Conservation (phyloP, 2,797 vertebrate genomes). For the Parambassis ranga region DNA sequence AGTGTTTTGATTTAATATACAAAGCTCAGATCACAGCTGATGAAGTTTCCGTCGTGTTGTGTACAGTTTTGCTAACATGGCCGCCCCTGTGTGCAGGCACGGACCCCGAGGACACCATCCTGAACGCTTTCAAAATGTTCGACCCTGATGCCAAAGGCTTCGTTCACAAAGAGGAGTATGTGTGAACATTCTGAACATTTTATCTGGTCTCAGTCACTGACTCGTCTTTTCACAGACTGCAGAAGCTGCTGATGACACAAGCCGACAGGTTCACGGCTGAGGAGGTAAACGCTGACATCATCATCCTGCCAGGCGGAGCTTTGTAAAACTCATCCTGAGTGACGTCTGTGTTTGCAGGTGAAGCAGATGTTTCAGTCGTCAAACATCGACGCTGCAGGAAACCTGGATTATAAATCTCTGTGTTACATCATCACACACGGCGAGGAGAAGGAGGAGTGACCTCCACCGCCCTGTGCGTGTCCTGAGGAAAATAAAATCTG, state of each 20-base stretch:
- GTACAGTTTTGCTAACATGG: too few species aligned
- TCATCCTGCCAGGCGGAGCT: too few species aligned
- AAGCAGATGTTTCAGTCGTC: conserved; percentile 76
- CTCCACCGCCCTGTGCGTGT: too few species aligned
- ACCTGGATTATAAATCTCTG: conserved; percentile 73
- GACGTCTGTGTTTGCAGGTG: conserved; percentile 38
- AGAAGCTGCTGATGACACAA: conserved; percentile 70
- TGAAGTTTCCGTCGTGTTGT: too few species aligned
- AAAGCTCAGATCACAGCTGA: too few species aligned
- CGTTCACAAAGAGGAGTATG: conserved; percentile 68
- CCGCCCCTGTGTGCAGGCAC: conserved; percentile 56
- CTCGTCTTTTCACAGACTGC: conserved; percentile 60
- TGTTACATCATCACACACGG: conserved; percentile 72
- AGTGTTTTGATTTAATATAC: too few species aligned
- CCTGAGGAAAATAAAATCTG: too few species aligned
- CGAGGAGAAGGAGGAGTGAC: conserved; percentile 66
- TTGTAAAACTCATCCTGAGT: too few species aligned
- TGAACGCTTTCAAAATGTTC: conserved; percentile 78
- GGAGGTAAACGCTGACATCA: too few species aligned
- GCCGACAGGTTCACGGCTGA: conserved; percentile 69
- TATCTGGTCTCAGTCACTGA: too few species aligned
- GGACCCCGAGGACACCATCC: conserved; percentile 73
- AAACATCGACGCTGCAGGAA: conserved; percentile 56
- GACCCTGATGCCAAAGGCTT: conserved; percentile 55
- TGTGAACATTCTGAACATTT: too few species aligned